A percentile compares a stretch with the other conserved stretches of the same genome.
phyloP scores from a whole-genome alignment of 2,888 invertebrate genomes.

The Spodoptera exigua region DNA sequence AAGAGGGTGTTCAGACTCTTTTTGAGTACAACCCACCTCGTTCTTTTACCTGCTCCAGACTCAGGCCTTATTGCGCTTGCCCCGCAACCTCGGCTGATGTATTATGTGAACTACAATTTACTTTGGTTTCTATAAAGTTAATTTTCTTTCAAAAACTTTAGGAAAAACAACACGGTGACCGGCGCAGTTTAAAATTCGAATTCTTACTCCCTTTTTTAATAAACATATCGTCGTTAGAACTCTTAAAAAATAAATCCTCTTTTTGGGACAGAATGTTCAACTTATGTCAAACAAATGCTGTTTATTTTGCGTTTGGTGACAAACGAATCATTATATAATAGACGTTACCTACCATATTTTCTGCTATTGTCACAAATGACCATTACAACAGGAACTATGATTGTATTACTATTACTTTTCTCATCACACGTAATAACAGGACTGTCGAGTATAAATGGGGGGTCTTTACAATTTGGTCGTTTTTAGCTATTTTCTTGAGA shows the following conservation, averaged over 20 bases:
- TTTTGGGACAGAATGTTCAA: neutral
- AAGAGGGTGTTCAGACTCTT: too few species aligned
- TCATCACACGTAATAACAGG: conserved; percentile 26
- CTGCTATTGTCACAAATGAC: conserved; percentile 43
- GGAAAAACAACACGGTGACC: too few species aligned
- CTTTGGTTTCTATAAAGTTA: too few species aligned
- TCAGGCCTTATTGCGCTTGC: too few species aligned
- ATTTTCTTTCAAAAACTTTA: too few species aligned
- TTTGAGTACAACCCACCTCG: too few species aligned
- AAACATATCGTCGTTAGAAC: too few species aligned
- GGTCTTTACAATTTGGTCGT: conserved; percentile 38
- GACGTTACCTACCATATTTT: conserved; percentile 23
- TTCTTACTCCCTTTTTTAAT: too few species aligned
- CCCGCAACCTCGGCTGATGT: too few species aligned
- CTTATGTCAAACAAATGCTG: conserved; percentile 11
- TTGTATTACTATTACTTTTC: conserved; percentile 38
- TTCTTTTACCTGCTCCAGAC: too few species aligned
- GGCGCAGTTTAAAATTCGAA: too few species aligned
- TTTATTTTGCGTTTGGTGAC: conserved; percentile 29
- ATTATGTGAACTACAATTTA: too few species aligned
- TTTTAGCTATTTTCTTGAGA: conserved; percentile 45
- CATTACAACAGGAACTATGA: conserved; percentile 44
- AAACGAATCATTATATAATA: conserved; percentile 45
- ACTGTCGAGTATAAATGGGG: conserved; percentile 24
- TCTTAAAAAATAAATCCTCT: neutral